Base-by-base conservation (phyloP, 2,888 invertebrate species). In the Argyresthia goedartella region DNA sequence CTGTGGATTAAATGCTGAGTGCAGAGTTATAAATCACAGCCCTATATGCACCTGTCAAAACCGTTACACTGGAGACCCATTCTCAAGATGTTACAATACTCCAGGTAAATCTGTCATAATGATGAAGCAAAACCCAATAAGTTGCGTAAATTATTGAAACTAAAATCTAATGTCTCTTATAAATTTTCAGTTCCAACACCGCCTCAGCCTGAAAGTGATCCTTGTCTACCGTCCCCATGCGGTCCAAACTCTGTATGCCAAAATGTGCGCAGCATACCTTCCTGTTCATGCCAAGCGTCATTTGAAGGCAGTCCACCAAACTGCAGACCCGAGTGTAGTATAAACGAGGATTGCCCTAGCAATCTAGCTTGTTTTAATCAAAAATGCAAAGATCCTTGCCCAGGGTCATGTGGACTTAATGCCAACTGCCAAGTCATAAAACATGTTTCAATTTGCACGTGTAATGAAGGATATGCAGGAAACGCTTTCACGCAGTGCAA, bases 1-100 rank as follows among this genome's bases (percentile, higher is more conserved):
- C 9, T 94, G 93, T 67, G 93, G 93, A 39, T 78, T 88, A 56
- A 91, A 91, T 65, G 86, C 93, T 25, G 86, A 90, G 47, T 94
- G 94, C 67, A 88, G 89, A 73, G 92, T 92, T 0, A 89, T 91
- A 49, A 92, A 92, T 69, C 92, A 92, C 65, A 91, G 90, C 63
- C 92, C 92, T 1, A 91, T 92, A 61, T 92, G 92, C 63, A 89
- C 89, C 55, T 93, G 93, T 67, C 81, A 84, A 58, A 73, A 74
- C 50, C 89, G 89, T 59, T 78, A 78, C 59, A 89, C 89, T 15
- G 91, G 91, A 53, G 90, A 91, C 81, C 90, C 92, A 35, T 92
- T 92, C 61, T 88, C 89, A 0, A 88, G 88, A 61, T 93, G 93
- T 66, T 88, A 87, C 58, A 67, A 87, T 57, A 68, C 88, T 60